A percentile compares a stretch with the other conserved stretches of the same genome.
Conservation (phyloP, 2,113 vertebrate species). For the Geococcyx californianus region DNA sequence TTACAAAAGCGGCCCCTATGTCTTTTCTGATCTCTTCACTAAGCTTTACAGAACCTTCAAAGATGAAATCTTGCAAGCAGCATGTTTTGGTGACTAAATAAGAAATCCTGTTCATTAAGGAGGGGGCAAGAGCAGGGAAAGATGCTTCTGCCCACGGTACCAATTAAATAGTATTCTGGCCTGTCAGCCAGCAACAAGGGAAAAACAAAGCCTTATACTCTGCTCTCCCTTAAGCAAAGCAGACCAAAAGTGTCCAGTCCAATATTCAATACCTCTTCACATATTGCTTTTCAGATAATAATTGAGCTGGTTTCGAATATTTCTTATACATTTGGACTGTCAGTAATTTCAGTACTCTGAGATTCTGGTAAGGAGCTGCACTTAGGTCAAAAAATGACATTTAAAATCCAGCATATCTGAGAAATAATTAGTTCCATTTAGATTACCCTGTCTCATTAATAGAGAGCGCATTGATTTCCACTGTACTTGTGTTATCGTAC, state of each 20-base stretch:
- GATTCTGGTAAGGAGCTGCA: not conserved
- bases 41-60: not conserved
- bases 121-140: not conserved
- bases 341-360: not conserved
- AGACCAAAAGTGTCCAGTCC: not conserved
- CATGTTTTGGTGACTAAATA: not conserved
- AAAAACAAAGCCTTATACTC: not conserved
- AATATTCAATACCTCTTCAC: not conserved
- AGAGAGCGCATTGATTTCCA: not conserved
- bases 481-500: not conserved
- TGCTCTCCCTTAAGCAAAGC: not conserved
- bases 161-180: not conserved
- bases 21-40: not conserved
- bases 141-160: not conserved
- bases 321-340: rapidly evolving
- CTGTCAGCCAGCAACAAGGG: not conserved
- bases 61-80: not conserved
- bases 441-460: not conserved
- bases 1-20: not conserved
- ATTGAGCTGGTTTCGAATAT: not conserved
- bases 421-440: not conserved
- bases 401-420: not conserved
- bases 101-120: not conserved
- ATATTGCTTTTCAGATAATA: not conserved
- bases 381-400: not conserved